Evolutionary conservation across 2,888 invertebrate genomes (phyloP), one percentile per base, ranked within the genome.

Genomic region (Agrochola circellaris): DNA sequence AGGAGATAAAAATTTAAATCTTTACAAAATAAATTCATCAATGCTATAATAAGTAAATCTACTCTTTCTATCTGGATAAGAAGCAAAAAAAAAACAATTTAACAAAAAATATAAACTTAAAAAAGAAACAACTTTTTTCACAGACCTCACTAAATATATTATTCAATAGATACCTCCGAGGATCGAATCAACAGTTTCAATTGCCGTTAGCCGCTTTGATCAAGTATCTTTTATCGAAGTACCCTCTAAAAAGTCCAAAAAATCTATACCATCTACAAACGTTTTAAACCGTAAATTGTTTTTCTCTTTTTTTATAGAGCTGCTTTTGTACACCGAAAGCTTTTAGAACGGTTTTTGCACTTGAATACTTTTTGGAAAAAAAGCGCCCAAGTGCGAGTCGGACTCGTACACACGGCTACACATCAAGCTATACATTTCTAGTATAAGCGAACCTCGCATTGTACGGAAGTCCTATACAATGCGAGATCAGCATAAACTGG

Each of bases 131-230:
- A 54, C 15, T 20, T 71, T 75, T 77, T 51, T 15, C 20, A 48
- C 7, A 51, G 26, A 69, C 23, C 15, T 66, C 6, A 42, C 56
- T 64, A 67, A 86, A 75, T 72, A 75, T 79, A 76, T 72, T 60
- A 77, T 77, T 70, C 42, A 74, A 73, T 73, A 70, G 48, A 54
- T 48, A 66, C 34, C 60, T 42, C 13, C 30, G 7, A 54, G n/a
- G 38, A 68, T 76, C 11, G 38, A 73, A 80, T 75, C 66, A 73
- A 75, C 51, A 42, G 71, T 66, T 75, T 78, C n/a, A 60, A 75
- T 79, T 66, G 70, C 45, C 60, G 74, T 75, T 66, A 84, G 71
- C 68, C 62, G 34, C 38, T 82, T 82, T 76, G 60, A 78, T 80
- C 61, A 84, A 82, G 71, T 84, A 67, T 64, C 51, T 30, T 74